Conservation (phyloP, 2,888 invertebrate genomes). For the Pachydiplax longipennis region DNA sequence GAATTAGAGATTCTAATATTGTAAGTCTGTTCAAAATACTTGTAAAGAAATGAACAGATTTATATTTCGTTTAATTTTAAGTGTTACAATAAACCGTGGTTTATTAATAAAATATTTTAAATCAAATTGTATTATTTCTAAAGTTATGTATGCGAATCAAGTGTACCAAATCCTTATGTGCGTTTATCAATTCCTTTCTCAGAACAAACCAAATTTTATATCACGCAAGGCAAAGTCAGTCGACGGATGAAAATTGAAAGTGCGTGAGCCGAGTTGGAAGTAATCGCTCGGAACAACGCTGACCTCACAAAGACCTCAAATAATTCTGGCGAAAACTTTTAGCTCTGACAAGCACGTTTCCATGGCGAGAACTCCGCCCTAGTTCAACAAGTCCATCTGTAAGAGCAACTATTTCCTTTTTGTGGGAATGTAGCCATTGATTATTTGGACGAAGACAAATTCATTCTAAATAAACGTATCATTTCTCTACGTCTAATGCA, state of each 20-base stretch:
- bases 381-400: background rate
- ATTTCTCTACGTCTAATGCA: background rate
- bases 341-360: background rate
- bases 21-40: too few species aligned
- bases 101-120: too few species aligned
- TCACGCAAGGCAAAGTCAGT: background rate
- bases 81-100: too few species aligned
- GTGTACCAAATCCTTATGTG: too few species aligned
- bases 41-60: too few species aligned
- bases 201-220: background rate
- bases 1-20: too few species aligned
- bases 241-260: background rate
- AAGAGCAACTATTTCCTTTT: background rate
- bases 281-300: background rate
- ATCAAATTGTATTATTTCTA: too few species aligned
- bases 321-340: background rate
- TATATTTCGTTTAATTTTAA: too few species aligned
- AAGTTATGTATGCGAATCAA: too few species aligned
- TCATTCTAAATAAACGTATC: background rate
- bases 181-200: background rate
- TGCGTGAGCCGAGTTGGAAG: background rate
- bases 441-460: background rate
- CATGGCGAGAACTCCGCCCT: background rate
- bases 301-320: background rate
- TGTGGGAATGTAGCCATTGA: background rate